These are phyloP conservation scores for Drosophila trichaetosa DNA, from an alignment of 2,888 invertebrate species.

Conservation along the genomic window DNA sequence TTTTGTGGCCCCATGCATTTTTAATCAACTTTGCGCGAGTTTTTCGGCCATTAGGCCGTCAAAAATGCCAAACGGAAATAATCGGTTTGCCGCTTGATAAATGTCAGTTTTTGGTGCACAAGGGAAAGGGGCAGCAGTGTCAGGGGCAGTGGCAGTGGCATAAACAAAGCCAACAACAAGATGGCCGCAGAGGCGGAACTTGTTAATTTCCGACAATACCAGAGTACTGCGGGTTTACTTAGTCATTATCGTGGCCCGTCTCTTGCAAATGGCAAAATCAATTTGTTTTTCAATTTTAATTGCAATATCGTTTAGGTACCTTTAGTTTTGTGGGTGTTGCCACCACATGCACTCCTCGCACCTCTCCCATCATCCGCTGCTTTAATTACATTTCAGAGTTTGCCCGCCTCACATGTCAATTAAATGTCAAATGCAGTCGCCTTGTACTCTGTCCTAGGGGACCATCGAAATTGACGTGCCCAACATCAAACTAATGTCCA, in stretches of 20 bases:
- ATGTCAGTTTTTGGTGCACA: conserved; percentile 44
- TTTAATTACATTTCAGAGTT: conserved; percentile 64
- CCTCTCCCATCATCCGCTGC: conserved; percentile 10
- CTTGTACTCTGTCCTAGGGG: conserved; percentile 10
- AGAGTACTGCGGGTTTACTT: conserved; percentile 44
- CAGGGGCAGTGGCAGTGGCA: too few species aligned
- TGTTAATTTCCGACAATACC: conserved; percentile 57
- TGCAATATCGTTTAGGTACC: conserved; percentile 63
- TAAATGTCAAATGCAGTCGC: conserved; percentile 73
- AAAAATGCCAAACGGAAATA: conserved; percentile 50
- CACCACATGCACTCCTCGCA: not conserved
- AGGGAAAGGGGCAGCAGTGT: not conserved
- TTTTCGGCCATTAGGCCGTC: conserved; percentile 64
- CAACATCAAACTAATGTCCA: conserved; percentile 20
- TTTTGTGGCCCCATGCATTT: conserved; percentile 59
- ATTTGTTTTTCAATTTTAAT: conserved; percentile 70
- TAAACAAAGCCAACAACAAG: conserved; percentile 1
- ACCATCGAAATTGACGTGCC: conserved; percentile 28
- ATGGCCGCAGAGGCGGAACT: conserved; percentile 20
- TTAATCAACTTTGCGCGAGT: conserved; percentile 57
- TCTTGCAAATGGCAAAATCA: conserved; percentile 69
- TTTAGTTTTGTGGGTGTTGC: conserved; percentile 38
- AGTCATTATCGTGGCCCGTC: conserved; percentile 54
- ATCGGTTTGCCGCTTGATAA: conserved; percentile 55
- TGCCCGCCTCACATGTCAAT: conserved; percentile 55